Evolutionary conservation across 2,888 invertebrate species (phyloP), one percentile per base, ranked within the genome.

Genomic region (Harpalus rufipes): DNA sequence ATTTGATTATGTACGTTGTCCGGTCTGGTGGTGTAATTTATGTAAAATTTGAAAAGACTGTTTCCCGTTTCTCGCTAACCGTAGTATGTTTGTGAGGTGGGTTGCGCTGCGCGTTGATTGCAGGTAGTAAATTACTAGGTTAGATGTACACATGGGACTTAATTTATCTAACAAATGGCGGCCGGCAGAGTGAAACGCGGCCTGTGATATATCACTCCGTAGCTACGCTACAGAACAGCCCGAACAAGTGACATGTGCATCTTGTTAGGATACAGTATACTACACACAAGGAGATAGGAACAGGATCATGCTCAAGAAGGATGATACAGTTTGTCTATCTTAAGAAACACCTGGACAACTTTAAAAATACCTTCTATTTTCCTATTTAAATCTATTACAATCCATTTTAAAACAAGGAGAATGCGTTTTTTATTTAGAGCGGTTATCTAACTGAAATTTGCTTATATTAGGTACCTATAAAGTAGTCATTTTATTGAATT

Each of bases 91-190:
- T 51, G 44, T 12, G 44, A 51, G 44, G 32, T 32, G 32, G 32
- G 32, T 32, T 32, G 3, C 44, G 44, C 10, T 51, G 6, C 32
- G 44, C 44, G 44, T 78, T 84, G 84, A 84, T 84, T 84, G 84
- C 78, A 84, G 84, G 84, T 84, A 84, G 61, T 84, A 84, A 84
- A 84, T 84, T 84, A 84, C 78, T 39, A 61, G 63, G 84, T 78
- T 78, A 78, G 84, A 84, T 78, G 84, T 84, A 84, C 84, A 84
- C 84, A 84, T 84, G 84, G 84, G 84, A 84, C 78, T 84, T 84
- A 76, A 84, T 84, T 84, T 84, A 84, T 84, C 84, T 84, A 84
- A 84, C 84, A 84, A 84, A 84, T 84, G 63, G 84, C 65, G 84
- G 61, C 51, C 61, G 78, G 78, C 78, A 84, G 63, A 63, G 78